These are phyloP conservation scores for Aurelia sp. DNA, from an alignment of 30 jellyfish, hydroid and myxozoan genomes.

Conservation along the genomic window DNA sequence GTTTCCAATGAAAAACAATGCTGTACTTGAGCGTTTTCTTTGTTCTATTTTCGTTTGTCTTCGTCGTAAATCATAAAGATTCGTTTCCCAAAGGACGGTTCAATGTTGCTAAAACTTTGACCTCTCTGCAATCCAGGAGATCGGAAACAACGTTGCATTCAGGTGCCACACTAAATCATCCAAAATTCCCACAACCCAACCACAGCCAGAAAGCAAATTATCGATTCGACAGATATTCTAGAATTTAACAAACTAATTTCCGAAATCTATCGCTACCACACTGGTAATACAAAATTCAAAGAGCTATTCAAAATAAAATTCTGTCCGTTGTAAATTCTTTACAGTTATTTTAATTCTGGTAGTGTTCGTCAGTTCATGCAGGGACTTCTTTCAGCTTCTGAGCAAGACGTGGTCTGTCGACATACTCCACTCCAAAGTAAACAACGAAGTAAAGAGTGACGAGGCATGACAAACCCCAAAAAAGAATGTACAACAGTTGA, in stretches of 20 bases:
- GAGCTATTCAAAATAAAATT: neutral
- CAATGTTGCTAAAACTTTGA: neutral
- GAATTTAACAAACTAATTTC: neutral
- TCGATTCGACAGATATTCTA: too few species aligned
- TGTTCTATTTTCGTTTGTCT: too few species aligned
- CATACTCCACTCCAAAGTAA: constrained; percentile 90
- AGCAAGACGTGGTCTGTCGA: constrained; percentile 85
- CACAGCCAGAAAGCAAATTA: too few species aligned
- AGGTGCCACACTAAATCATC: neutral
- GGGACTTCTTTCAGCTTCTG: constrained; percentile 53
- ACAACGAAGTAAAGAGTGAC: constrained; percentile 84
- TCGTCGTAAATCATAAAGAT: neutral
- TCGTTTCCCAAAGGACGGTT: neutral
- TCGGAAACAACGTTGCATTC: too few species aligned
- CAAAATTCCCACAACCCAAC: too few species aligned
- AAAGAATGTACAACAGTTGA: constrained; percentile 87
- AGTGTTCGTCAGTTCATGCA: neutral
- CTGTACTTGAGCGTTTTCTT: too few species aligned
- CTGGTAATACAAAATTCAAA: neutral
- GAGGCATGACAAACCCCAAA: constrained; percentile 94
- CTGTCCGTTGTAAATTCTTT: too few species aligned
- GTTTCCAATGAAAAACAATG: too few species aligned
- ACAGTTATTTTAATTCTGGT: neutral
- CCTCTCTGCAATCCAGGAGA: neutral
- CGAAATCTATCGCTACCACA: neutral